Evolutionary conservation across 2,113 vertebrate species (phyloP), one percentile per base, ranked within the genome.

Genomic region (Amphilophus citrinellus): DNA sequence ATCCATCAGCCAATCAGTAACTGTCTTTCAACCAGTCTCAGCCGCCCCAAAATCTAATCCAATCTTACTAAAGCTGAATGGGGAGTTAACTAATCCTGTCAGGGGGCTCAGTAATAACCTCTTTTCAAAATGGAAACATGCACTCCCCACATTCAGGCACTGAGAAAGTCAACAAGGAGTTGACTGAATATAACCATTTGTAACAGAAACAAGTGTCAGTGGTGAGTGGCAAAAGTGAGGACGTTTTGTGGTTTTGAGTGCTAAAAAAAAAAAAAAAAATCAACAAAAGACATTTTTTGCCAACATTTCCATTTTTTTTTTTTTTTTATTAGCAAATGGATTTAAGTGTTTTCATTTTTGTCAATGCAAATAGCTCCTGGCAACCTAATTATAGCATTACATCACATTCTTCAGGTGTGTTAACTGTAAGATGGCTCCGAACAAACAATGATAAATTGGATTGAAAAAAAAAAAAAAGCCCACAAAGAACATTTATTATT

Each of bases 21-120:
- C 68, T 58, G 77, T 65, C 76, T 39, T 87, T 59, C 73, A 83
- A 81, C 22, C 63, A 79, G 77, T 83, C 78, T 86, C 87, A 86
- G 66, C 87, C 92, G 83, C 82, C 85, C 84, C 65, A 81, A 92
- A 94, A 92, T 94, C 90, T 95, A 95, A 95, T 93, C 94, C 93
- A 95, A 94, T 94, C 56, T 94, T 82, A 79, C 84, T 90, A 94
- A 95, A 94, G 90, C 91, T 93, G 89, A 92, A 95, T 92, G 84
- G 84, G 87, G 91, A 93, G 88, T 93, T 86, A 91, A 92, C 83
- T 95, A 95, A 95, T 95, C 93, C 92, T 89, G 91, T 89, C 91
- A 93, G 84, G 83, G 88, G 84, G 63, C 85, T 76, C 85, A 87
- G 85, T 92, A 90, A 94, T 88, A 93, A 92, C 85, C 90, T 93